Evolutionary conservation across 2,797 vertebrate species (phyloP).

Genomic region (Euthynnus affinis): DNA sequence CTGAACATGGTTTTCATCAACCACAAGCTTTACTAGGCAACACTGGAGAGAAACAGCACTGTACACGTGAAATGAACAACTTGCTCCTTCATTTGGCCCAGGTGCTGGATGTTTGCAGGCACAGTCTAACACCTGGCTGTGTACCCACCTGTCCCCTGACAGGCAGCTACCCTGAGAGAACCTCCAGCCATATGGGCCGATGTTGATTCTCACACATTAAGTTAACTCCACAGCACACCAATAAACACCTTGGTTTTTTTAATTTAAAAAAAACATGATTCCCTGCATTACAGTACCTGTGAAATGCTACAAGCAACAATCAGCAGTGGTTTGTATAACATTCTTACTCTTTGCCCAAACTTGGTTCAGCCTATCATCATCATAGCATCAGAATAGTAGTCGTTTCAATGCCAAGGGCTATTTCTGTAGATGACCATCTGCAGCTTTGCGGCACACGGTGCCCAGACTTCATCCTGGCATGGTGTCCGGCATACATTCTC

Average conservation of each 20-base stretch:
- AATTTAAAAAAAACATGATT: not conserved
- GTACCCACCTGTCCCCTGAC: slow-evolving; percentile 39
- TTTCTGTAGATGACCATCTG: slow-evolving; percentile 79
- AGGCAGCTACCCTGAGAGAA: slow-evolving; percentile 30
- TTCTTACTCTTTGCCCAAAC: slow-evolving; percentile 49
- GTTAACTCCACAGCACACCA: slow-evolving; percentile 18
- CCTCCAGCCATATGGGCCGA: slow-evolving; percentile 32
- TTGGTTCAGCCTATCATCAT: slow-evolving; percentile 55
- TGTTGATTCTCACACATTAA: slow-evolving; percentile 37
- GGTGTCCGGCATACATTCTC: slow-evolving; percentile 52
- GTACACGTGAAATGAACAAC: slow-evolving; percentile 39
- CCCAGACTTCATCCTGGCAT: slow-evolving; percentile 69
- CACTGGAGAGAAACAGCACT: slow-evolving; percentile 25
- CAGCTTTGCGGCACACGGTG: slow-evolving; percentile 64
- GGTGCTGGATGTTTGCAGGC: slow-evolving; percentile 37
- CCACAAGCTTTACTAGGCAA: slow-evolving; percentile 24
- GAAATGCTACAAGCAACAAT: slow-evolving; percentile 37
- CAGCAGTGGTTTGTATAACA: slow-evolving; percentile 35
- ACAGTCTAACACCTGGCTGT: slow-evolving; percentile 47
- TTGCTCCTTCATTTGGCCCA: slow-evolving; percentile 38
- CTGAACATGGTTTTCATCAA: slow-evolving; percentile 6
- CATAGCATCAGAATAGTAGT: slow-evolving; percentile 64
- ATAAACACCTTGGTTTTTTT: slow-evolving; percentile 20
- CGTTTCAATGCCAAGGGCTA: slow-evolving; percentile 66
- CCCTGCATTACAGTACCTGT: slow-evolving; percentile 1